Evolutionary conservation across 2,113 vertebrate genomes (phyloP).

Genomic region (Ondatra zibethicus): DNA sequence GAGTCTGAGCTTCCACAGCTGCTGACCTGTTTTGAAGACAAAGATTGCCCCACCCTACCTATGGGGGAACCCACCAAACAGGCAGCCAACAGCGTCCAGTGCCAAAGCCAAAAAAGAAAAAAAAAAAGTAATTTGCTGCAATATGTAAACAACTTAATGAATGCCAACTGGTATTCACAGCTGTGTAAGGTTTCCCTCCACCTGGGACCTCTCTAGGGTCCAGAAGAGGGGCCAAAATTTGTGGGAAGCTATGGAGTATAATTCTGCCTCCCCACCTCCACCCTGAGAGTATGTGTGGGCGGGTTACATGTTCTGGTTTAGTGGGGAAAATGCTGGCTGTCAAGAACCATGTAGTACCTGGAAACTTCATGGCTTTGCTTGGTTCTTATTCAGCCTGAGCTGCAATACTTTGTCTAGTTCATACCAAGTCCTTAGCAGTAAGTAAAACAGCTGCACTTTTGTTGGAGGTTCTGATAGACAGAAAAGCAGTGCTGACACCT

Average conservation of each 20-base stretch:
- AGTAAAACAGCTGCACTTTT: background rate
- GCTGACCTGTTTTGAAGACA: background rate
- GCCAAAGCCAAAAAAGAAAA: conserved; percentile 41
- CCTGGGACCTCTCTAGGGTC: background rate
- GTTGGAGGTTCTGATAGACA: too few relatives aligned
- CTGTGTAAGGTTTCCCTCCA: background rate
- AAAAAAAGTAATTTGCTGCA: conserved; percentile 53
- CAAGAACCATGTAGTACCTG: background rate
- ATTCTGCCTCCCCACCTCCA: background rate
- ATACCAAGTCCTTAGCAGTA: background rate
- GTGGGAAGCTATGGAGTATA: background rate
- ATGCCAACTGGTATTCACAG: conserved; percentile 14
- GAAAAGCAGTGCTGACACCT: background rate
- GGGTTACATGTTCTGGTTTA: background rate
- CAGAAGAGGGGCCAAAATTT: background rate
- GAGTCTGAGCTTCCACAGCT: background rate
- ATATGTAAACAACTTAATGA: conserved; percentile 67
- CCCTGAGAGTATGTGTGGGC: background rate
- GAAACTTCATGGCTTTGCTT: background rate
- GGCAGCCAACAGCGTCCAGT: background rate
- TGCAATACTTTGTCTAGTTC: background rate
- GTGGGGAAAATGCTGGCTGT: background rate
- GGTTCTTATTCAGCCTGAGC: background rate
- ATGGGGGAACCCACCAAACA: background rate
- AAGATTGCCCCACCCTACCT: background rate